Evolutionary conservation across 2,888 invertebrate species (phyloP), one percentile per base, ranked within the genome.

Genomic region (Cheilosia vernalis): DNA sequence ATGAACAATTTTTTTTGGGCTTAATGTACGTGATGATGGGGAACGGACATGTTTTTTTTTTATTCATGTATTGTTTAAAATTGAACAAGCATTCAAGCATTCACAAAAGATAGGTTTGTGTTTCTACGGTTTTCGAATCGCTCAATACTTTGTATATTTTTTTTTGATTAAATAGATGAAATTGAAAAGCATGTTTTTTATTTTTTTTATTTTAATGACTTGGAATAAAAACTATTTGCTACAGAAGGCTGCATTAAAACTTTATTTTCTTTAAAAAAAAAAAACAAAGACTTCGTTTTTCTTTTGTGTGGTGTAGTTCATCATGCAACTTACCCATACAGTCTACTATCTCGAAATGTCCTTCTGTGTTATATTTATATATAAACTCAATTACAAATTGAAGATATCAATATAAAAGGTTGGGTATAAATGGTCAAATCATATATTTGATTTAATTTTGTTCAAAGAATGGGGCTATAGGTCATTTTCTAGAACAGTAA

Each of bases 291-390:
- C 87, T 89, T 89, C 87, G 87, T 88, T 80, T 63, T 78, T 80
- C 87, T 88, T 88, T 87, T 87, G 67, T 87, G 73, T 79, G 74
- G 83, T 82, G 82, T 87, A 87, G 89, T 89, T 89, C 89, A 89
- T 90, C 92, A 92, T 92, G 92, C 92, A 91, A 92, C 92, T 92
- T 92, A 92, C 95, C 97, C 97, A 93, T 97, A 97, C 93, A 97
- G 94, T 93, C 96, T 96, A 94, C 96, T 96, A 94, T 97, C 97
- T 93, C 96, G 96, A 93, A 97, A 95, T 94, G 96, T 96, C 95
- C 96, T 95, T 95, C 96, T 97, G 94, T 89, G 88, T 88, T 87
- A 89, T 83, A 87, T 76, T 86, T 73, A 74, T 74, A 79, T 67
- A 86, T 74, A 85, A 85, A 72, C 87, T 88, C 87, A 88, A 87